Percentiles rank a stretch among this genome's conserved stretches.
Evolutionary conservation across 2,113 vertebrate species (phyloP).

Genomic region (Rhombomys opimus): DNA sequence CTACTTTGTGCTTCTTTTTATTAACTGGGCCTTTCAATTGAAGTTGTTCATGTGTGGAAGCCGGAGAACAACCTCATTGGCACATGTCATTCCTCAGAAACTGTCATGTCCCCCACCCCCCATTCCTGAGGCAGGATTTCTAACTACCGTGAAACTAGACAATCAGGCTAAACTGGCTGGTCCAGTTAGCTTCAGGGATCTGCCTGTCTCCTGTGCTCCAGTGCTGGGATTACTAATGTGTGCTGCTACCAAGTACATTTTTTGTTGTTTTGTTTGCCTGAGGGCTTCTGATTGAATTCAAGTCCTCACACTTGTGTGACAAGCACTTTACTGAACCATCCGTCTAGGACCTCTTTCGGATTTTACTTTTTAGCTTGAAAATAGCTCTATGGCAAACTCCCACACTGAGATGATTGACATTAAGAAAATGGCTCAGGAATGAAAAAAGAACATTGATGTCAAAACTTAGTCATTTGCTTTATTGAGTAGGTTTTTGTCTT

Average conservation of each 20-base stretch:
- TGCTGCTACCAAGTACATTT: neutral
- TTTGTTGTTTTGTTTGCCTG: neutral
- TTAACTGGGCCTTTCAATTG: neutral
- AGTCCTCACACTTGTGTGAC: neutral
- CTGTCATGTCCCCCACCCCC: too few relatives aligned
- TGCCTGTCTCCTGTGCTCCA: neutral
- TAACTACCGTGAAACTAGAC: neutral
- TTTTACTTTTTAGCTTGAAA: neutral
- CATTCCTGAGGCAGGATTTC: neutral
- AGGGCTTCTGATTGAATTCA: neutral
- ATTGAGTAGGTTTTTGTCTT: neutral
- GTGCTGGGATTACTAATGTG: too few relatives aligned
- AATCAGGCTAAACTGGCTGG: too few relatives aligned
- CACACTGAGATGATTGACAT: neutral
- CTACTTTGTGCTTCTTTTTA: neutral
- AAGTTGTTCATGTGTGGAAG: neutral
- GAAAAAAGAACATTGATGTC: neutral
- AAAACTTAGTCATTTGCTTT: neutral
- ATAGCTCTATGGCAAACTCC: neutral
- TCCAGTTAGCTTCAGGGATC: neutral
- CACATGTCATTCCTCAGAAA: neutral
- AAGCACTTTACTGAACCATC: neutral
- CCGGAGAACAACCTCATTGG: neutral
- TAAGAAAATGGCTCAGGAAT: conserved; percentile 6
- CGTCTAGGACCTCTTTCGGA: neutral